Evolutionary conservation across 1,140 invertebrate genomes (phyloP), one percentile per base, ranked within the genome.

Genomic region (Conus ventricosus): DNA sequence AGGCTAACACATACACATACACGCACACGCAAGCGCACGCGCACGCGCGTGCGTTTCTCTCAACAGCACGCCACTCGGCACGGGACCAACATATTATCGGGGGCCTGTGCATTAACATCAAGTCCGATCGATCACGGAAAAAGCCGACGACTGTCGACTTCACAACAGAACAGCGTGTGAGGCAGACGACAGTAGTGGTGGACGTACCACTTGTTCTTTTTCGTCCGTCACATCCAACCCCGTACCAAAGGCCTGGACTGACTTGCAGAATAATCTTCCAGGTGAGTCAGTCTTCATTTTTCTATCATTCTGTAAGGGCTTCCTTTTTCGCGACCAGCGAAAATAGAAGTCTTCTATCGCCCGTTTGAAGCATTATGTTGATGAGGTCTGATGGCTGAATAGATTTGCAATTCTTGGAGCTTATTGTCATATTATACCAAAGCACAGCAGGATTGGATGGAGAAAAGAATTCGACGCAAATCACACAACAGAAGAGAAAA

Each of bases 311-410:
- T 23, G 23, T 71, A n/a, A 71, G 20, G 20, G 17, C 60, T 63
- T 63, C 17, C 60, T 1, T 63, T 63, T 63, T 63, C 0, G 11
- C 60, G 60, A 20, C 60, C 17, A 20, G 10, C 10, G 60, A 63
- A 63, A 63, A 63, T 20, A 20, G 6, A 7, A 23, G 67, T 71
- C 20, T 71, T 71, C 67, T 71, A 23, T 8, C 15, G 57, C 8
- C 15, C 57, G 57, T 60, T 60, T 60, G 57, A 60, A 71, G 67
- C 67, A 71, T 71, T 71, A 71, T 71, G 67, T 71, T 71, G 67
- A 71, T 71, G 67, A 71, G 67, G 67, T 71, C 67, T 71, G 6
- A n/a, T 71, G 67, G 67, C 67, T 71, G 67, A 71, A 71, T 71
- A 71, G 67, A 71, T 71, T 71, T 71, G 67, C 20, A 6, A 71